These are phyloP conservation scores for Acanthosepion pharaonis DNA, from an alignment of 2,888 invertebrate species.

Conservation along the genomic window DNA sequence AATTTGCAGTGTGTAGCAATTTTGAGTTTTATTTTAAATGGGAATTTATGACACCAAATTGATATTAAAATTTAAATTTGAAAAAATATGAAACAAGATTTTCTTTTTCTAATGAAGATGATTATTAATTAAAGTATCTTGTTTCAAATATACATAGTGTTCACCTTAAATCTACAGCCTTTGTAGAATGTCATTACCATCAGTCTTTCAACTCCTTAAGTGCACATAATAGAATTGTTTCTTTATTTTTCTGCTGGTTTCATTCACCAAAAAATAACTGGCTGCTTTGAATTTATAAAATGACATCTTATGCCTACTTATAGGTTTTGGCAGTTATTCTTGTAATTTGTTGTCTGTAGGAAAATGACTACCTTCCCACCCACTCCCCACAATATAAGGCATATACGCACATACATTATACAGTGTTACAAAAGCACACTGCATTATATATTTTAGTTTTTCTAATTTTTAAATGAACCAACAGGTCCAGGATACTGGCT, in stretches of 20 bases:
- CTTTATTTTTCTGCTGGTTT: neutral
- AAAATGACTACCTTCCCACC: neutral
- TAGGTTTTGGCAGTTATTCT: neutral
- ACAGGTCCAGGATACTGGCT: neutral
- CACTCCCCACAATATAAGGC: neutral
- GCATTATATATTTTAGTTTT: neutral
- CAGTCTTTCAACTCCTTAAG: slow-evolving; percentile 33
- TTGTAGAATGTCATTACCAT: neutral
- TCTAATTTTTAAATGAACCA: neutral
- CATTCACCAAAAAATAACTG: neutral
- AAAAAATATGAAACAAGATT: too few species aligned
- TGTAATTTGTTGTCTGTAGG: neutral
- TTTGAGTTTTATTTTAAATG: neutral
- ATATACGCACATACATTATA: slow-evolving; percentile 11
- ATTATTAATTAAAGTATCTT: neutral
- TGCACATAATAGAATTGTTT: neutral
- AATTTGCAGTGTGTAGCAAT: neutral
- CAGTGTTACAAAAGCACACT: neutral
- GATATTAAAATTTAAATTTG: too few species aligned
- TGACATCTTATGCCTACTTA: neutral
- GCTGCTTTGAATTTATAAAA: neutral
- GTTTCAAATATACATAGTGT: neutral
- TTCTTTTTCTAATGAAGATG: too few species aligned
- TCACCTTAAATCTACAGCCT: neutral
- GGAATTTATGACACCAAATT: too few species aligned